Conservation (phyloP, 2,797 vertebrate species). For the Cryptoprocta ferox region DNA sequence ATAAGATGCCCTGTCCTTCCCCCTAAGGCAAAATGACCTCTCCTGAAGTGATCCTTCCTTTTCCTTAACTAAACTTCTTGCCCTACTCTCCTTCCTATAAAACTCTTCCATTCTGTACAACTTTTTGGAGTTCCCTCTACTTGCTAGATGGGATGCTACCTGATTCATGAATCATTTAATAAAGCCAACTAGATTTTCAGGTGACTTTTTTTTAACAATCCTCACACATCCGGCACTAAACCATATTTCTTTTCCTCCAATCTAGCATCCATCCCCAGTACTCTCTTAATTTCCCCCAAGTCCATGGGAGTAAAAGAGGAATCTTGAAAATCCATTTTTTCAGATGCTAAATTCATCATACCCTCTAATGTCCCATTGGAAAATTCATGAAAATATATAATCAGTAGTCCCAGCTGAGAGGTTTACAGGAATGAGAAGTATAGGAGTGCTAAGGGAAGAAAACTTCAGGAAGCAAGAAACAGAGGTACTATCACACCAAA, state of each 20-base stretch:
- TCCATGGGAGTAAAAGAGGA: background rate
- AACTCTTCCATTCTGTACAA: background rate
- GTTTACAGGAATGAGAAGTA: background rate
- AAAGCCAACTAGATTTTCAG: background rate
- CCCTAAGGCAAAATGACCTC: background rate
- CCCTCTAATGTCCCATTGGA: background rate
- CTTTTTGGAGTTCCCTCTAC: background rate
- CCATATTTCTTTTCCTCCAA: background rate
- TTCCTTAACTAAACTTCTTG: background rate
- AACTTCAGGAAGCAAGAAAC: background rate
- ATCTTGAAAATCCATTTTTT: background rate
- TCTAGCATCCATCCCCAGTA: background rate
- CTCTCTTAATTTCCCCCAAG: background rate
- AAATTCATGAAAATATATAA: background rate
- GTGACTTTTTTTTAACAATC: background rate
- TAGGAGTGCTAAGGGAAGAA: background rate
- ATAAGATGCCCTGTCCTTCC: background rate
- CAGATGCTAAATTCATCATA: background rate
- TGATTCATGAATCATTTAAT: background rate
- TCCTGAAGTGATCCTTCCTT: background rate
- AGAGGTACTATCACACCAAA: background rate
- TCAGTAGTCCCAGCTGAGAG: background rate
- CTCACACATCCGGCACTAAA: background rate
- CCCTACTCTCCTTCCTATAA: background rate
- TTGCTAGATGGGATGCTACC: background rate